Base-by-base conservation (phyloP, 2,113 vertebrate species). In the Brienomyrus longianalis region DNA sequence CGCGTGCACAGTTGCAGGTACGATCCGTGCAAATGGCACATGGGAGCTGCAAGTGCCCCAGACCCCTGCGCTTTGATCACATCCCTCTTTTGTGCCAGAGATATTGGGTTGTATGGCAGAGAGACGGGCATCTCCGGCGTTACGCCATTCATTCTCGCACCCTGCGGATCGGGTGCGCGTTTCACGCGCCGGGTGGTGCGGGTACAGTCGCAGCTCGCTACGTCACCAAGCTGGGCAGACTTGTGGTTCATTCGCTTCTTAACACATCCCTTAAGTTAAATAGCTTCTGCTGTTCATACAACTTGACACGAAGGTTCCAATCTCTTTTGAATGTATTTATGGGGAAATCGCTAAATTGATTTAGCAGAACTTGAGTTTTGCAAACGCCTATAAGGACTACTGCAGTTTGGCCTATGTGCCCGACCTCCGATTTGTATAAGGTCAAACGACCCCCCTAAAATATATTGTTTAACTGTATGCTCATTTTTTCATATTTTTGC, bases 111-210 rank as follows among this genome's bases (percentile, higher is more conserved):
- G 88, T 35, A 62, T 85, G 74, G 59, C 45, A 54, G 56, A 83
- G 51, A 89, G 52, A 86, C 52, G 50, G 70, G 83, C 62, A 10
- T 15, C 31, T 27, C 5, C 23, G 8, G 45, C 3, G 10, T 6
- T 35, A 1, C 11, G 10, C 13, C 11, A 31, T 56, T 56, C 86
- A 43, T 19, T 39, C 52, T 87, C 70, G 83, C 31, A 70, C 89
- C 39, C 54, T 83, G 90, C 91, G 90, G 90, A 90, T 91, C 89
- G 89, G 90, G 70, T 48, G 86, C 88, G 35, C 88, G 92, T 56
- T 91, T 89, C 90, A 89, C 86, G 66, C 47, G 88, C 54, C 5
- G 17, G 5, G 19, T 19, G 5, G 5, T 56, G 54, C 54, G 19
- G 52, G 54, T 21, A 56, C 54, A 56, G 19, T 56, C 17, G 1